Evolutionary conservation across 2,888 invertebrate species (phyloP).

Genomic region (Asteroscopus sphinx): DNA sequence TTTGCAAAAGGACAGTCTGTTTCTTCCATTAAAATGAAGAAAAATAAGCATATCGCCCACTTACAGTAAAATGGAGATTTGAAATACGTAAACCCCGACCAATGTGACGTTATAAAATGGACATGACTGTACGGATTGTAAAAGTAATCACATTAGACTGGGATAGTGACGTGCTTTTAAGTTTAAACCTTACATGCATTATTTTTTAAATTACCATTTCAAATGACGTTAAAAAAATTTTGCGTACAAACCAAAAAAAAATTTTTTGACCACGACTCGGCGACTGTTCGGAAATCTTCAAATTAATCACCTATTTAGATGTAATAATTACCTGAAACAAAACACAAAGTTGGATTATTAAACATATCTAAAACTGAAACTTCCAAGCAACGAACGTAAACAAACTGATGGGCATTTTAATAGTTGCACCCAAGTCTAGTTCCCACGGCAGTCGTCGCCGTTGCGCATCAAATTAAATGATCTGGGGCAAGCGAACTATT

Average conservation of each 20-base stretch:
- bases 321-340: slow-evolving; percentile 47
- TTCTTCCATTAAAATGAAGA: slow-evolving; percentile 39
- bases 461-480: slow-evolving; percentile 44
- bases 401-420: neutral
- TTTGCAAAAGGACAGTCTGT: slow-evolving; percentile 37
- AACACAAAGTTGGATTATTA: slow-evolving; percentile 1
- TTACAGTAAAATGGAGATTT: slow-evolving; percentile 24
- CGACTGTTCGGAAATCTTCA: neutral
- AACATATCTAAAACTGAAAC: neutral
- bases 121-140: slow-evolving; percentile 11
- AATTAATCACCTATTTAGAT: too few species aligned
- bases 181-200: neutral
- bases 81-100: slow-evolving; percentile 30
- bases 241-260: neutral
- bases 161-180: slow-evolving; percentile 6
- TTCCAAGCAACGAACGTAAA: neutral
- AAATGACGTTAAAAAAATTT: neutral
- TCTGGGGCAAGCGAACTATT: slow-evolving; percentile 45
- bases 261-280: neutral
- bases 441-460: slow-evolving; percentile 50
- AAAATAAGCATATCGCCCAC: slow-evolving; percentile 58
- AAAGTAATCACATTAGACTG: slow-evolving; percentile 23
- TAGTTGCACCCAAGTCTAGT: slow-evolving; percentile 30
- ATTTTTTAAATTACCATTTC: neutral
- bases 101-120: slow-evolving; percentile 29